phyloP scores from a whole-genome alignment of 53 echinoderm and acorn worm species.

The Arbacia lixula region DNA sequence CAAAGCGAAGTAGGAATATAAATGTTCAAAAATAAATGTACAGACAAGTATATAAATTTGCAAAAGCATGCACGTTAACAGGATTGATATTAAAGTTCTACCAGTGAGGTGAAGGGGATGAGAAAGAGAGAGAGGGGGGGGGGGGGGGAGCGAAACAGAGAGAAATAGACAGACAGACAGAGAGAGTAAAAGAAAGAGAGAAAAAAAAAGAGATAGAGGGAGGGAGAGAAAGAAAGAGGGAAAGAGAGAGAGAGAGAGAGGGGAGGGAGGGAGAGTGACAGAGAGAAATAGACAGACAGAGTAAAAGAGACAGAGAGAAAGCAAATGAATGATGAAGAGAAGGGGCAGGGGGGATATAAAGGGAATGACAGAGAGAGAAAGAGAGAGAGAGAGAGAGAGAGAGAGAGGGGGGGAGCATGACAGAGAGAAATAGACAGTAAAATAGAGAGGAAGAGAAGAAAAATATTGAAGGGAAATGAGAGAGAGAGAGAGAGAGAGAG shows the following conservation, averaged over 20 bases:
- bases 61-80: too few relatives aligned
- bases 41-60: too few relatives aligned
- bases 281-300: background rate
- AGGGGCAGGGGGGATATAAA: background rate
- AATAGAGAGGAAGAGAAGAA: background rate
- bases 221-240: background rate
- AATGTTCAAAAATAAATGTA: too few relatives aligned
- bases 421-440: background rate
- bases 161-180: too few relatives aligned
- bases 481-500: background rate
- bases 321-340: background rate
- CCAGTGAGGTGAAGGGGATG: too few relatives aligned
- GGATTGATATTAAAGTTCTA: too few relatives aligned
- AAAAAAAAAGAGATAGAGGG: background rate
- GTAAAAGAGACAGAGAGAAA: background rate
- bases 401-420: background rate
- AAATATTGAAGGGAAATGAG: background rate
- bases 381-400: background rate
- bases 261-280: background rate
- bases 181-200: too few relatives aligned
- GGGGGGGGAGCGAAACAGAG: too few relatives aligned
- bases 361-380: background rate
- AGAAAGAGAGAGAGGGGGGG: too few relatives aligned
- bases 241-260: background rate
- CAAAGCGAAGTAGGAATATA: too few relatives aligned